phyloP scores from a whole-genome alignment of 2,797 vertebrate genomes.

The Heteromormyrus szaboi region DNA sequence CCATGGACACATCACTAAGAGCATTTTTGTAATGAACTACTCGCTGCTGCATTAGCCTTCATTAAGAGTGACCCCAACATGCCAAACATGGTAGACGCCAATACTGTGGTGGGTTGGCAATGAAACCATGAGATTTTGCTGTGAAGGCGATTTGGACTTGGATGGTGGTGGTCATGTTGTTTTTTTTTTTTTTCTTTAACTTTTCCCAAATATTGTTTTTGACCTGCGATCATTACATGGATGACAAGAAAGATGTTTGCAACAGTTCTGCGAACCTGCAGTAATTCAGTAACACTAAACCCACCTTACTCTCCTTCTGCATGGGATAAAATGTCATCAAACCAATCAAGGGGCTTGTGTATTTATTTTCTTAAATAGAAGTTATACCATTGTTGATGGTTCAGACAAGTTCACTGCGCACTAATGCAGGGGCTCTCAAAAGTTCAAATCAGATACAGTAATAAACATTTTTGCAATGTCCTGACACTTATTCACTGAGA shows the following conservation, averaged over 20 bases:
- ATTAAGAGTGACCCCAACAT: background rate
- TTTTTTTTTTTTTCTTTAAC: background rate
- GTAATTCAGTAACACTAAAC: background rate
- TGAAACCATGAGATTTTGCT: background rate
- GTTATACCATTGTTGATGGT: background rate
- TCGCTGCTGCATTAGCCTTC: background rate
- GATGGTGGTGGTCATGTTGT: background rate
- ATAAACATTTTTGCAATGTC: background rate
- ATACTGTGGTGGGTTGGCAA: background rate
- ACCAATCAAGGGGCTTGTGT: constrained; percentile 1
- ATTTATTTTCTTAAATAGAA: constrained; percentile 18
- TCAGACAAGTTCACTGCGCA: background rate
- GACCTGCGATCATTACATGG: background rate
- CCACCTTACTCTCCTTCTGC: background rate
- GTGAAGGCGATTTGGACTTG: background rate
- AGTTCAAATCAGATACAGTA: background rate
- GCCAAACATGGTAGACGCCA: background rate
- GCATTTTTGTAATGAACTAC: background rate
- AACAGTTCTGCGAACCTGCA: background rate
- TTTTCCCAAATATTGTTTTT: background rate
- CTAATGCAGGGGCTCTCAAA: background rate
- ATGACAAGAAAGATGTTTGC: background rate
- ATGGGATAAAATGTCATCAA: background rate
- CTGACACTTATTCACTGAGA: background rate
- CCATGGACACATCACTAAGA: background rate